Conservation (phyloP, 2,888 invertebrate genomes). For the Sisyra nigra region DNA sequence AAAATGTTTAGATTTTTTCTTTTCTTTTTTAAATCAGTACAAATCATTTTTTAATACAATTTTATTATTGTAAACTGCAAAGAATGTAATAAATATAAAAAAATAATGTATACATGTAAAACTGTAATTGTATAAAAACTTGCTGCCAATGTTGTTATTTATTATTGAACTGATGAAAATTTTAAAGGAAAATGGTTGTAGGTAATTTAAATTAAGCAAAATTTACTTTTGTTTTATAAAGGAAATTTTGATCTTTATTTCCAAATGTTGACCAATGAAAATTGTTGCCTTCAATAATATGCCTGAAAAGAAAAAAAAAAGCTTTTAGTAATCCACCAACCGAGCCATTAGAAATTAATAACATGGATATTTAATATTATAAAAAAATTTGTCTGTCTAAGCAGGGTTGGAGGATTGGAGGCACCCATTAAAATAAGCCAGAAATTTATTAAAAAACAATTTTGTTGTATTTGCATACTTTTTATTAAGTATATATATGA, state of each 20-base stretch:
- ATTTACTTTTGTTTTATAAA: constrained; percentile 17
- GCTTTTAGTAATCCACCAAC: constrained; percentile 7
- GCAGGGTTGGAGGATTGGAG: constrained; percentile 10
- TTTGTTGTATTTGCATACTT: constrained; percentile 5
- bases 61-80: constrained; percentile 7
- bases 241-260: constrained; percentile 26
- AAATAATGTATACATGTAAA: constrained; percentile 12
- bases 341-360: not conserved
- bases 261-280: constrained; percentile 17
- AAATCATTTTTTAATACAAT: not conserved
- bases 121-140: no score
- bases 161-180: constrained; percentile 7
- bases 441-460: not conserved
- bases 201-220: constrained; percentile 10
- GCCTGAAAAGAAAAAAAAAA: constrained; percentile 7
- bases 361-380: not conserved
- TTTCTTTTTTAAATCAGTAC: no score
- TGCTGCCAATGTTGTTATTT: no score
- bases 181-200: constrained; percentile 12
- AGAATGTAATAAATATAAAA: constrained; percentile 14
- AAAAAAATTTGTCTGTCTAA: constrained; percentile 2
- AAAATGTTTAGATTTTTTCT: no score
- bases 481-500: constrained; percentile 7
- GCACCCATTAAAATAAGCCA: constrained; percentile 2
- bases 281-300: constrained; percentile 14